Evolutionary conservation across 1,140 invertebrate genomes (phyloP).

Genomic region (Apocrypta bakeri): DNA sequence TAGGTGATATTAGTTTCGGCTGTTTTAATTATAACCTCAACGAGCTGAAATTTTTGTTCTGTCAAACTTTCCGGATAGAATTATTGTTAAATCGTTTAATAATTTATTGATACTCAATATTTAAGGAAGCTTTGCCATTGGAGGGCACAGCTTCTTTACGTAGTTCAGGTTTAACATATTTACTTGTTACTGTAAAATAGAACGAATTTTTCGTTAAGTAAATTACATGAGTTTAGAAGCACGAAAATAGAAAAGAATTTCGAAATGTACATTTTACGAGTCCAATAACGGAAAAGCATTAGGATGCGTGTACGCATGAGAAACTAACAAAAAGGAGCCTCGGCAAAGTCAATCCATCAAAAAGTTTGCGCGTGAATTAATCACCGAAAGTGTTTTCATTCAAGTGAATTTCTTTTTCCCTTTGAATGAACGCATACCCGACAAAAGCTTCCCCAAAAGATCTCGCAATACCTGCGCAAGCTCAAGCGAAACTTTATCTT

Average conservation of each 20-base stretch:
- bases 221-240: too few relatives aligned
- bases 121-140: too few relatives aligned
- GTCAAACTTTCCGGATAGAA: neutral
- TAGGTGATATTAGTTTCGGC: too few relatives aligned
- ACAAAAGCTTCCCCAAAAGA: neutral
- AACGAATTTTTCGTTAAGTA: too few relatives aligned
- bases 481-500: neutral
- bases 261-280: neutral
- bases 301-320: neutral
- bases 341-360: neutral
- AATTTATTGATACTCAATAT: too few relatives aligned
- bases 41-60: neutral
- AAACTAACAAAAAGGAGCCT: neutral
- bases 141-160: constrained; percentile 23
- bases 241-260: too few relatives aligned
- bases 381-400: neutral
- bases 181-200: neutral
- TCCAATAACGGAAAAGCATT: neutral
- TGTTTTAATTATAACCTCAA: too few relatives aligned
- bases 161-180: neutral
- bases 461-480: neutral
- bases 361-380: neutral
- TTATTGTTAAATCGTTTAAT: constrained; percentile 10
- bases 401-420: neutral
- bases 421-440: neutral